A percentile compares a stretch with the other conserved stretches of the same genome.
phyloP scores from a whole-genome alignment of 2,797 vertebrate species.

The Eulemur mongoz region DNA sequence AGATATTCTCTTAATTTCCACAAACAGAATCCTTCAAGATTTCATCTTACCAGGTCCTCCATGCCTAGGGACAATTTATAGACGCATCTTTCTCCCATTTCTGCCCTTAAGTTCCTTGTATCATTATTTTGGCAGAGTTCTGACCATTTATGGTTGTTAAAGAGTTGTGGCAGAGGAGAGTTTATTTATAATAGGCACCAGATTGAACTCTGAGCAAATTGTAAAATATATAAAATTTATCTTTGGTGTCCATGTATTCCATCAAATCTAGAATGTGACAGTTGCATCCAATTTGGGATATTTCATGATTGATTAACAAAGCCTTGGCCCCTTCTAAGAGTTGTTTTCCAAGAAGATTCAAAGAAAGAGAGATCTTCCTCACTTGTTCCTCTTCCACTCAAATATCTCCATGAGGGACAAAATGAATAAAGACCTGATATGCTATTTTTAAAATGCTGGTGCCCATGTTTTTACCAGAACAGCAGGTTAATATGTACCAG shows the following conservation, averaged over 20 bases:
- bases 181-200: not conserved
- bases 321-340: not conserved
- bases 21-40: not conserved
- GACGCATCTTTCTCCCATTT: not conserved
- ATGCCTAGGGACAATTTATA: not conserved
- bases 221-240: not conserved
- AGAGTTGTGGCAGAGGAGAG: not conserved
- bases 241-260: not conserved
- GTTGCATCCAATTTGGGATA: not conserved
- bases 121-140: not conserved
- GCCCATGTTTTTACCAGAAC: not conserved
- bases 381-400: not conserved
- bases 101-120: not conserved
- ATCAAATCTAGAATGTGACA: not conserved
- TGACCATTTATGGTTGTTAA: not conserved
- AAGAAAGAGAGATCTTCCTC: slow-evolving; percentile 22
- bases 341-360: slow-evolving; percentile 45
- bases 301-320: not conserved
- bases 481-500: slow-evolving; percentile 7
- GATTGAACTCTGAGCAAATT: not conserved
- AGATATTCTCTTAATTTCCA: slow-evolving; percentile 1
- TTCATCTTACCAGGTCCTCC: not conserved
- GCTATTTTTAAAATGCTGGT: slow-evolving; percentile 23
- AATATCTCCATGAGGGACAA: not conserved
- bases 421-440: not conserved